Base-by-base conservation (phyloP, 1,140 invertebrate species). In the Drosophila bifasciata region DNA sequence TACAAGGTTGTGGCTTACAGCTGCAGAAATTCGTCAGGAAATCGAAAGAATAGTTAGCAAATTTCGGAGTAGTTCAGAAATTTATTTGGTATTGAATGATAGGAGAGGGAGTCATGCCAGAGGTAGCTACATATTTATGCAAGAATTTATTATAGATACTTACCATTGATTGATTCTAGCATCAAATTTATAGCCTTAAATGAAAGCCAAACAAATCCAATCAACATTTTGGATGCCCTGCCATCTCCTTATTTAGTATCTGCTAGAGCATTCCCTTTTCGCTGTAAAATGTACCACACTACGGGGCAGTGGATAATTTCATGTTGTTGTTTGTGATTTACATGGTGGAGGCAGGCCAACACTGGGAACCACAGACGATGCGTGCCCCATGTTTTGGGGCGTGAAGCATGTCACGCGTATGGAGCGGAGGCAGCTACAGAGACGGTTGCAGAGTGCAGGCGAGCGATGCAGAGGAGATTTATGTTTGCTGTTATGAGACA, bases 401-500 rank as follows among this genome's bases (percentile, higher is more conserved):
- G 63, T 76, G 73, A 76, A 45, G 66, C 25, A 63, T 81, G 77
- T 63, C 73, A 75, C 77, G 83, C 74, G 64, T 59, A 15, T 45
- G 48, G 48, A 67, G 41, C 61, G 46, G 21, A 28, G 19, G 60
- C 57, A 61, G 48, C 46, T 44, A 45, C 48, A n/a, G n/a, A n/a
- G n/a, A n/a, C n/a, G n/a, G 55, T 1, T 5, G 23, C 32, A 13
- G 32, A 41, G 21, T 66, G 57, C 57, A 74, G 76, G 32, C 32
- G 32, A 36, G 32, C 57, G 45, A 58, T 36, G 73, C 77, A 80
- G 74, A 80, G 74, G 71, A 83, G 84, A 88, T 88, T 88, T 89
- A 88, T 88, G 83, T 66, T 66, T 83, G 75, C 63, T 55, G 62
- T 84, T 88, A 88, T 88, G 84, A 88, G 83, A 83, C 79, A 83